Evolutionary conservation across 2,888 invertebrate genomes (phyloP), one percentile per base, ranked within the genome.

Genomic region (Linnaemya vulpina): DNA sequence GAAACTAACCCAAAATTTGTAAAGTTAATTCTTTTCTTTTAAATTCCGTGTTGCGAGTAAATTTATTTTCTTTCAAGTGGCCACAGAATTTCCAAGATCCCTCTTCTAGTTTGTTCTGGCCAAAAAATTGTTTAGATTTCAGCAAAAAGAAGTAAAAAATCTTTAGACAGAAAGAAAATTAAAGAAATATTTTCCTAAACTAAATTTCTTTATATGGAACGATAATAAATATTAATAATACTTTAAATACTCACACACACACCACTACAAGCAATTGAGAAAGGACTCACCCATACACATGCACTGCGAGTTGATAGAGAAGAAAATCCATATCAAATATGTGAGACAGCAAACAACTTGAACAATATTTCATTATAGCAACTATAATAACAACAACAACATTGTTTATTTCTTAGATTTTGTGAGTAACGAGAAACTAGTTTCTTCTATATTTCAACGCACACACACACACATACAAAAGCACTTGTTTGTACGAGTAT

Each of bases 201-300:
- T 30, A 30, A 5, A 30, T 30, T 30, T 30, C 1, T 11, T 35
- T 17, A 30, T 17, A 17, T 2, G 25, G 10, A 40, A 70, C 55
- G 22, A 62, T 40, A 62, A 63, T 75, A 75, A 75, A 75, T 63
- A 40, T 62, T 63, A 75, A 75, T 75, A 75, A 63, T 43, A 63
- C 13, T 53, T 40, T 40, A 35, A 53, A 75, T 53, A 75, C 25
- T 15, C n/a, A 25, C 40, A 63, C 30, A 30, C 30, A 30, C 30
- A 30, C 30, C 2, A 25, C 62, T 22, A 58, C 58, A 17, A 46
- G 30, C 17, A 71, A 43, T 11, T 11, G 11, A 15, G 20, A 9
- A 20, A 68, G 0, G 9, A n/a, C 65, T 13, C 25, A 38, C 17
- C n/a, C 7, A 58, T 1, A 0, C 3, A 35, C 17, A n/a, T 15